Evolutionary conservation across 2,797 vertebrate species (phyloP), one percentile per base, ranked within the genome.

Genomic region (Chaetophractus vellerosus): DNA sequence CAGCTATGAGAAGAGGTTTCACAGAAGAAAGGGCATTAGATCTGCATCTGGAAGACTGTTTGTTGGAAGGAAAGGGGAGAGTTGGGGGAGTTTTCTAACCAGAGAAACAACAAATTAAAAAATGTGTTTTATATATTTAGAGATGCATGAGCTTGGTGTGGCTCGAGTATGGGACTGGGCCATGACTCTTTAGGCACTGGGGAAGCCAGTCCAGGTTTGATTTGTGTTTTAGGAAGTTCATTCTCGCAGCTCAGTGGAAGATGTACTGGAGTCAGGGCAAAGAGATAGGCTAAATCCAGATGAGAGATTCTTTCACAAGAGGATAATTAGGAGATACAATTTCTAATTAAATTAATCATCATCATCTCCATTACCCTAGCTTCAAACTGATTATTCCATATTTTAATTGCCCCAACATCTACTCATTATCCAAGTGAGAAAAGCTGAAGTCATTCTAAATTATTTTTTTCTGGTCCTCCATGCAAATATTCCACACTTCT

Each of bases 111-210:
- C 10, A 2, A 24, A 41, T 41, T 57, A 45, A 55, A 81, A 38
- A 71, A 2, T 38, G 16, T 50, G 33, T 6, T 21, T 15, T 9
- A 9, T n/a, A 0, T 11, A 26, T 16, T 79, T 55, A 45, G 71
- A 23, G 18, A 59, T 5, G 63, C 21, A 24, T 16, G 38, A 57
- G 28, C 26, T 12, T 15, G 33, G n/a, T 18, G 1, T 28, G 31
- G 31, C 48, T 19, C 61, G 33, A 36, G 31, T n/a, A 52, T 0
- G 16, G 68, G 14, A 9, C 3, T 9, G 21, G 1, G 0, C 7
- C 23, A 2, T 5, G n/a, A 52, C 19, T 19, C 64, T 74, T 28
- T 2, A n/a, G 63, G 90, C 18, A 36, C 11, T 0, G 1, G 15
- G 78, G 63, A 88, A 59, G 55, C 52, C 61, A 41, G 10, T 10